Evolutionary conservation across 2,888 invertebrate species (phyloP), one percentile per base, ranked within the genome.

Genomic region (Oxytorus armatus): DNA sequence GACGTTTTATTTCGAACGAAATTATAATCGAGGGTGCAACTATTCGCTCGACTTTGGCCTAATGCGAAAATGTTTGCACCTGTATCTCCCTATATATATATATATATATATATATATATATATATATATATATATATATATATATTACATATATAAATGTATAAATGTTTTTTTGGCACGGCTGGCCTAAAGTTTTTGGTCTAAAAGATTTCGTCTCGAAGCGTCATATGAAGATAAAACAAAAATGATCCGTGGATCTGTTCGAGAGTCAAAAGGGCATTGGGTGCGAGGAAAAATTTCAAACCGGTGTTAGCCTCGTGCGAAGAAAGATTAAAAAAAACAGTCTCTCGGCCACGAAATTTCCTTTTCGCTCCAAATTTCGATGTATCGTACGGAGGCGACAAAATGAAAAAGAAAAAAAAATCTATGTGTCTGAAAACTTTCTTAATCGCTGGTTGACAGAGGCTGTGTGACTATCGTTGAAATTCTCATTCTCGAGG

Each of bases 41-140:
- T 81, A n/a, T 83, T 83, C 79, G 83, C 83, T 82, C 83, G 83
- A 84, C 83, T 84, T 84, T 85, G 84, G 85, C 85, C 85, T 85
- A 85, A 85, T 74, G 83, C 80, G 82, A 82, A 84, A 82, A 55
- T 73, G 65, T 21, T 53, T 68, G 76, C 80, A 80, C 72, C 79
- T 63, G 51, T 68, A 21, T 57, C 49, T 39, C 14, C 33, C 7
- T 55, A 53, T 47, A 74, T 79, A 79, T 44, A 29, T 66, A 25
- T 68, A 21, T 29, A 57, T 63, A 61, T 42, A 66, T 73, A 66
- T 51, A 33, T 59, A 33, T 61, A 25, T 68, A 23, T 33, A 53
- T 59, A 66, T 57, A 36, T 25, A 59, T 36, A 57, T 11, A 78
- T 79, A 83, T 65, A 73, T 77, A 82, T 55, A 81, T 76, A 74